Base-by-base conservation (phyloP, 92 coral and sea anemone species). In the Umimayanthus chanpuru region DNA sequence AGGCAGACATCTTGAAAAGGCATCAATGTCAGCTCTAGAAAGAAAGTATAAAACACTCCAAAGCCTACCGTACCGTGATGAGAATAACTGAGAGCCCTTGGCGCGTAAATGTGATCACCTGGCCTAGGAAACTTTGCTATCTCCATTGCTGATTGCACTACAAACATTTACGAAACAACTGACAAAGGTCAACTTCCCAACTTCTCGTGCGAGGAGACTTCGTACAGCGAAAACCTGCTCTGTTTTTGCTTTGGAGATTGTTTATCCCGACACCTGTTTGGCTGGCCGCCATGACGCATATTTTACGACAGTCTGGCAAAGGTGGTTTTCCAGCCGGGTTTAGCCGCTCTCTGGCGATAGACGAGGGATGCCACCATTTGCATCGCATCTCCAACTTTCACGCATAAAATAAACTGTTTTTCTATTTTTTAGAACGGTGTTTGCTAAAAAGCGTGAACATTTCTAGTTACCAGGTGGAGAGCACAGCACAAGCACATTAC, bases 91-190 rank as follows among this genome's bases (percentile, higher is more conserved):
- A 92, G 81, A 28, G 95, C 94, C 73, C 96, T 89, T 77, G 87
- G 91, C 32, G 92, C 96, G 73, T 80, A 96, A 18, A 96, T 93
- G 73, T 96, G 99, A 77, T 95, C 98, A 5, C 96, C 99, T 0
- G 89, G 74, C 43, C 11, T 30, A 5, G 93, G 98, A 21, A 44
- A 23, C 12, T 39, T 26, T 18, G 86, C 7, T 36, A 66, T 16
- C 68, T 56, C 85, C 79, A 79, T 85, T 44, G n/a, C n/a, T n/a
- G n/a, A n/a, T n/a, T n/a, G 84, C 89, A 53, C 74, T 90, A 53
- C 12, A 23, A 89, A 32, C 72, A 82, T 39, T 75, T 61, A 78
- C 28, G 56, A 86, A 55, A 44, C 71, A 43, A 71, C n/a, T n/a
- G n/a, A n/a, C 30, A 76, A 56, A 78, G 11, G n/a, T 61, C 25